These are phyloP conservation scores for Bembecia ichneumoniformis DNA, from an alignment of 2,888 invertebrate species.

Conservation along the genomic window DNA sequence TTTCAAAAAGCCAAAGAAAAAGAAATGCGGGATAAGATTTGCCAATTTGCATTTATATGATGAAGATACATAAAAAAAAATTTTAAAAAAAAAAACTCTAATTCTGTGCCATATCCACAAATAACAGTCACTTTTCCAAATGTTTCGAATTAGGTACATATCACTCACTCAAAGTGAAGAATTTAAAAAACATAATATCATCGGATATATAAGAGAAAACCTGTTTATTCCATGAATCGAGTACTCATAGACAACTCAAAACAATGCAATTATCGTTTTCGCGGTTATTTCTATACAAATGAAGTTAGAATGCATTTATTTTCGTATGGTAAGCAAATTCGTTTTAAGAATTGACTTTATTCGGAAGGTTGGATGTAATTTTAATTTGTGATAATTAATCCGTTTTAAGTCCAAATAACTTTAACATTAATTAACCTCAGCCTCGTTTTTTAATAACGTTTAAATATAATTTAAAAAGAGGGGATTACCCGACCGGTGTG, in stretches of 20 bases:
- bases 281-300: background rate
- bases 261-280: constrained; percentile 1
- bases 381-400: constrained; percentile 63
- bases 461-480: constrained; percentile 12
- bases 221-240: background rate
- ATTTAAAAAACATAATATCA: constrained; percentile 20
- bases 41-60: constrained; percentile 49
- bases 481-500: constrained; percentile 4
- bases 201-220: constrained; percentile 44
- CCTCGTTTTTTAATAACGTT: constrained; percentile 8
- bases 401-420: constrained; percentile 33
- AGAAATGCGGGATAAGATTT: constrained; percentile 39
- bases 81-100: constrained; percentile 20
- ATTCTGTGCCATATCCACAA: constrained; percentile 42
- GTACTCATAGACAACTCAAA: background rate
- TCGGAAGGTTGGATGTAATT: constrained; percentile 48
- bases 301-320: constrained; percentile 51
- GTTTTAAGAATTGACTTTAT: constrained; percentile 40
- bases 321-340: constrained; percentile 40
- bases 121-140: constrained; percentile 7
- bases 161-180: constrained; percentile 41
- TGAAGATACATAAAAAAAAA: constrained; percentile 25
- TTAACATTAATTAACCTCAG: constrained; percentile 35
- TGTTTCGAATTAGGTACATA: constrained; percentile 28
- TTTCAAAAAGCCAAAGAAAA: constrained; percentile 68